Conservation (phyloP, 1,140 invertebrate genomes). For the Drosophila kurseongensis region DNA sequence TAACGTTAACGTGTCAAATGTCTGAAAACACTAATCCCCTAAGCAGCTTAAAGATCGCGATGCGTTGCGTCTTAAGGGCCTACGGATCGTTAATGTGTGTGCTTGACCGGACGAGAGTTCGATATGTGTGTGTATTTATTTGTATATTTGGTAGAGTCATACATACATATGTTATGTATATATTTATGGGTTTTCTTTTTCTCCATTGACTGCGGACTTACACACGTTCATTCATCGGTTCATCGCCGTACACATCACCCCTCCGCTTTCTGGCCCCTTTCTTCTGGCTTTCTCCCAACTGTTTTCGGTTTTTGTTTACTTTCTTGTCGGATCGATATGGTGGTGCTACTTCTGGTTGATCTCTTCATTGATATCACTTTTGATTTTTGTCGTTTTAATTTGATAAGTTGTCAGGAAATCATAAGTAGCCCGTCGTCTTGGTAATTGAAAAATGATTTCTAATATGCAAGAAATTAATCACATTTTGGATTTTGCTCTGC, state of each 20-base stretch:
- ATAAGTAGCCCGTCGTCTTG: slow-evolving; percentile 72
- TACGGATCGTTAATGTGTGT: slow-evolving; percentile 11
- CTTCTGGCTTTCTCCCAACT: slow-evolving; percentile 68
- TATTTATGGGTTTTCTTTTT: slow-evolving; percentile 34
- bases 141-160: slow-evolving; percentile 8
- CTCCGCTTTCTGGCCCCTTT: slow-evolving; percentile 14
- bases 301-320: slow-evolving; percentile 44
- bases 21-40: slow-evolving; percentile 82
- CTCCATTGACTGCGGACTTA: slow-evolving; percentile 52
- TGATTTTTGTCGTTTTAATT: slow-evolving; percentile 78
- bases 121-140: slow-evolving; percentile 8
- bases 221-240: slow-evolving; percentile 73
- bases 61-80: slow-evolving; percentile 58
- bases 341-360: slow-evolving; percentile 49
- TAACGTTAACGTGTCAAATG: slow-evolving; percentile 79
- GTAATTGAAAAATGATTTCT: slow-evolving; percentile 84
- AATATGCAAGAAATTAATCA: slow-evolving; percentile 84
- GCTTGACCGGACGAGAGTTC: slow-evolving; percentile 57
- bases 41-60: slow-evolving; percentile 83
- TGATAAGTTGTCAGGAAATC: slow-evolving; percentile 81
- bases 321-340: slow-evolving; percentile 6
- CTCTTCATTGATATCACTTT: slow-evolving; percentile 83
- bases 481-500: slow-evolving; percentile 74
- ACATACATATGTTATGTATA: not conserved
- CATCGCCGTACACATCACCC: slow-evolving; percentile 4